Base-by-base conservation (phyloP, 2,113 vertebrate species). In the Procavia capensis region DNA sequence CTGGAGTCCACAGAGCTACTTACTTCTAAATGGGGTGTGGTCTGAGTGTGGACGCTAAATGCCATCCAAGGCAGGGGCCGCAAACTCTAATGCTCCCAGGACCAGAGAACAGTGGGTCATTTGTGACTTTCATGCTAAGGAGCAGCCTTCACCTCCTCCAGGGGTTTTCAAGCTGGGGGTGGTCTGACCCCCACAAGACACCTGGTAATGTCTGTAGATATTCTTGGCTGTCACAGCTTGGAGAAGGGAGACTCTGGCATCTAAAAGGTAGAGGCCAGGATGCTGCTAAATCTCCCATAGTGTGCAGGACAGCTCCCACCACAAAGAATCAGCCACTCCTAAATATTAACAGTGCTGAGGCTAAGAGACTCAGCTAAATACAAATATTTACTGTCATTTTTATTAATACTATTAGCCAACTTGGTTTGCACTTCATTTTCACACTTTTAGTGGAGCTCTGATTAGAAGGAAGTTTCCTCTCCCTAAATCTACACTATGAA, bases 271-370 rank as follows among this genome's bases (percentile, higher is more conserved):
- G 29, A 47, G 29, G 25, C 76, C 43, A 34, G 45, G 45, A 34
- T 47, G 76, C 45, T 34, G 31, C 31, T 34, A 34, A 34, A 50
- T 50, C 31, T n/a, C 50, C 39, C 31, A 22, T 45, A 24, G 61
- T 24, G 25, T 61, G 29, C 54, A 19, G 50, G 59, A 34, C 17
- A 3, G 75, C 2, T 41, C 66, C 31, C 22, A 29, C 29, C 6
- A 11, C 27, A 43, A 72, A 74, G 6, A 85, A 54, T 4, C 5
- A 20, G 25, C 66, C 34, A 47, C 20, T 25, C 22, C 19, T 7
- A 75, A 63, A 11, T 36, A 36, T 27, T n/a, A 34, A 50, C 0
- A 50, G 31, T 2, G 29, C 43, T 6, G 0, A 47, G 6, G 2
- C 0, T 16, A 39, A 66, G 25, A 68, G 24, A 76, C 57, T n/a